phyloP scores from a whole-genome alignment of 1,140 invertebrate genomes.

The Diorhabda carinulata region DNA sequence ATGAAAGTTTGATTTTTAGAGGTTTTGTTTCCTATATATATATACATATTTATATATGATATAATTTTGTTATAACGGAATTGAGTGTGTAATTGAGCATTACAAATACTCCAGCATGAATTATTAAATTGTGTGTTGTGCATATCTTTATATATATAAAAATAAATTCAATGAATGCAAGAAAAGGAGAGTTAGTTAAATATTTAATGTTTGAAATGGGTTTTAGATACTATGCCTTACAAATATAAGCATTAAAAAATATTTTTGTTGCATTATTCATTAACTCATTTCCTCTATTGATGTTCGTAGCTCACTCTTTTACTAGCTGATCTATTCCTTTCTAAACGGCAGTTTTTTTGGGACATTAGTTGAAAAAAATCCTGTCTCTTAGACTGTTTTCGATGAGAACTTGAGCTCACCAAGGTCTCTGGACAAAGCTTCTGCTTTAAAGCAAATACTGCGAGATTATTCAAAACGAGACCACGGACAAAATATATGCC shows the following conservation, averaged over 20 bases:
- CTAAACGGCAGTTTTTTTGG: too few species aligned
- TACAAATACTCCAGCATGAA: background rate
- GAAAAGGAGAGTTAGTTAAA: background rate
- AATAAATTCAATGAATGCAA: background rate
- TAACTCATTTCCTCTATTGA: background rate
- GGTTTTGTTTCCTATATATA: background rate
- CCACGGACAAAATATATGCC: too few species aligned
- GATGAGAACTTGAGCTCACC: too few species aligned
- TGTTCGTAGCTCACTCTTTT: background rate
- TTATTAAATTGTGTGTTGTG: background rate
- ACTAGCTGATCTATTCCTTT: background rate
- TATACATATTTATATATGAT: too few species aligned
- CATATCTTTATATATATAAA: background rate
- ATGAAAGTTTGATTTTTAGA: conserved; percentile 1
- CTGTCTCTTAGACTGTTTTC: too few species aligned
- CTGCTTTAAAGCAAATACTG: too few species aligned
- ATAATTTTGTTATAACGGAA: too few species aligned
- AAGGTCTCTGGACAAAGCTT: too few species aligned
- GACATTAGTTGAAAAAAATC: too few species aligned
- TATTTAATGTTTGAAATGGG: background rate
- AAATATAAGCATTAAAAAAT: background rate
- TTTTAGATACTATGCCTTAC: background rate
- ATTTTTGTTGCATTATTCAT: background rate
- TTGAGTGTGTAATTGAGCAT: too few species aligned
- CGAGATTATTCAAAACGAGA: too few species aligned